Conservation (phyloP, 1,140 invertebrate genomes). For the Pentalonia nigronervosa region DNA sequence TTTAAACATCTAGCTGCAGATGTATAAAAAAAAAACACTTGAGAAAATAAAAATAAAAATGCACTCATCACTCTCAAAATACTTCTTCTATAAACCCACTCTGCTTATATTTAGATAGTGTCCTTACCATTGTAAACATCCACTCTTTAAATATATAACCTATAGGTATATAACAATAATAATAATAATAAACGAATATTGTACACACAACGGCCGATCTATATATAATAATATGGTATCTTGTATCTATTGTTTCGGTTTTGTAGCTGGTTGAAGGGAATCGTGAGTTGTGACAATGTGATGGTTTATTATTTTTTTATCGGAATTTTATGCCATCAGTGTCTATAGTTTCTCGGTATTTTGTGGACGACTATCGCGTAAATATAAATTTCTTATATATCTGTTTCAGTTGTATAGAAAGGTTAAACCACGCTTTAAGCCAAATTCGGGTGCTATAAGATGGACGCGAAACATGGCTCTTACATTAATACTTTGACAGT, state of each 20-base stretch:
- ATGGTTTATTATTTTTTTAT: background rate
- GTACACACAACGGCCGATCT: background rate
- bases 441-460: background rate
- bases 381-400: background rate
- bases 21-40: background rate
- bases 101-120: background rate
- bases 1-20: background rate
- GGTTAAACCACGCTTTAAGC: background rate
- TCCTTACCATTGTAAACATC: background rate
- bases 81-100: background rate
- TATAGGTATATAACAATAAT: background rate
- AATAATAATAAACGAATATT: background rate
- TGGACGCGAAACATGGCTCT: background rate
- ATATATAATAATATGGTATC: background rate
- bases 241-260: background rate
- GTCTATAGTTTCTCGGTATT: background rate
- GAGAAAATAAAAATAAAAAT: background rate
- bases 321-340: background rate
- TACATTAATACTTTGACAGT: background rate
- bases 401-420: background rate
- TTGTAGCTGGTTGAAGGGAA: background rate
- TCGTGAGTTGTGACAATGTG: background rate
- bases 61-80: background rate
- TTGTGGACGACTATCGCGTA: background rate
- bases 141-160: background rate